Conservation (phyloP, 2,113 vertebrate species). For the Chinchilla lanigera region DNA sequence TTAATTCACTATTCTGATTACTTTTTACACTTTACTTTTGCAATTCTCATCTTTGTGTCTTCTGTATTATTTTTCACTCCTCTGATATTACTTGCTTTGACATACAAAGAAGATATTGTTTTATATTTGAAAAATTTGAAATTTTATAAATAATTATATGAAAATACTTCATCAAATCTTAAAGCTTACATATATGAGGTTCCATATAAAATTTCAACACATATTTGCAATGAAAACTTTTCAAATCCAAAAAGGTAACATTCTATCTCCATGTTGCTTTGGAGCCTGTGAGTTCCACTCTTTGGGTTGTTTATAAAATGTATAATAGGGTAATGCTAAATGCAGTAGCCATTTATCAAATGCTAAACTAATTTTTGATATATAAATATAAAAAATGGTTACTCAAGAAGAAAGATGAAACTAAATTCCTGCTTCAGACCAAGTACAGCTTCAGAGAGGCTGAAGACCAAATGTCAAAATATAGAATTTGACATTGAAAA, state of each 20-base stretch:
- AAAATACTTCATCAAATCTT: not conserved
- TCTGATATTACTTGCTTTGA: not conserved
- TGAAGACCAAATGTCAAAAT: not conserved
- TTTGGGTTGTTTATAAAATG: not conserved
- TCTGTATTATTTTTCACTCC: not conserved
- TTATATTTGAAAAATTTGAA: conserved; percentile 1
- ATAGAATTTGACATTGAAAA: not conserved
- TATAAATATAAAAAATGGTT: not conserved
- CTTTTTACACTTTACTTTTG: not conserved
- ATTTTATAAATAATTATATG: not conserved
- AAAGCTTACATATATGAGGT: not conserved
- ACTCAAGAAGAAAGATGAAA: not conserved
- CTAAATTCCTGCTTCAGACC: not conserved
- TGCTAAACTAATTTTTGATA: not conserved
- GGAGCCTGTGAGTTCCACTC: not conserved
- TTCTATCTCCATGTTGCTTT: not conserved
- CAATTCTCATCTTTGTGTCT: not conserved
- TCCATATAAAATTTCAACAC: not conserved
- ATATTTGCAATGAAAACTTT: not conserved
- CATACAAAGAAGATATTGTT: not conserved
- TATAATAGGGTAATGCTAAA: not conserved
- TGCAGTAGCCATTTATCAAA: not conserved
- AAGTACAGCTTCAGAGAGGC: not conserved
- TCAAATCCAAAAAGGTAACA: not conserved
- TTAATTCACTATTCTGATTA: not conserved